These are phyloP conservation scores for Moxostoma hubbsi DNA, from an alignment of 2,797 vertebrate genomes.

Conservation along the genomic window DNA sequence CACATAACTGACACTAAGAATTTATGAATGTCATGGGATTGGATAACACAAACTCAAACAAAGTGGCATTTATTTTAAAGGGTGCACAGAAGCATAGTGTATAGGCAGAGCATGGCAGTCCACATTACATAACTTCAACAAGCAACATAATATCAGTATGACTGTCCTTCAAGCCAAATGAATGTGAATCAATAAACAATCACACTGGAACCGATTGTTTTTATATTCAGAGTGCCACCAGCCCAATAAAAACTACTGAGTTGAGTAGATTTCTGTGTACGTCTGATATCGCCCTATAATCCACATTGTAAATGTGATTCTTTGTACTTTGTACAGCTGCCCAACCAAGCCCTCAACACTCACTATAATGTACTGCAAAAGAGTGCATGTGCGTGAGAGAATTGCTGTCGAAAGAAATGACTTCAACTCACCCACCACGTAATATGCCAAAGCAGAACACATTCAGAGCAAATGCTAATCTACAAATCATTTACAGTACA, in stretches of 20 bases:
- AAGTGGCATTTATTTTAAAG: constrained; percentile 2
- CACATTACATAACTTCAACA: constrained; percentile 10
- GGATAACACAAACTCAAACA: background rate
- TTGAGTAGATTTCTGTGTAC: background rate
- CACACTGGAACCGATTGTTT: constrained; percentile 14
- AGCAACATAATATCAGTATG: background rate
- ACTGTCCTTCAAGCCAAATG: constrained; percentile 35
- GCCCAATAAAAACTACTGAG: no score
- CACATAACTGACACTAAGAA: background rate
- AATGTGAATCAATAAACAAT: constrained; percentile 54
- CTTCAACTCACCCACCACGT: constrained; percentile 36
- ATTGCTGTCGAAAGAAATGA: constrained; percentile 16
- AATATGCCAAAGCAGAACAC: constrained; percentile 21
- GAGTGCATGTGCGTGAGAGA: constrained; percentile 16
- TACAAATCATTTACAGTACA: background rate
- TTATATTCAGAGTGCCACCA: constrained; percentile 8
- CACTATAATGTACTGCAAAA: constrained; percentile 32
- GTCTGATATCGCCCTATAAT: background rate
- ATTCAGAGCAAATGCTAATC: constrained; percentile 27
- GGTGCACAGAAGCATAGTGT: constrained; percentile 8
- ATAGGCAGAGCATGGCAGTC: background rate
- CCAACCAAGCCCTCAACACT: constrained; percentile 32
- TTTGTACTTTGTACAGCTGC: constrained; percentile 25
- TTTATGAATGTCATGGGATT: background rate
- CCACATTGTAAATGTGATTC: constrained; percentile 17